Evolutionary conservation across 2,113 vertebrate genomes (phyloP).

Genomic region (Notarius lentiginosus): DNA sequence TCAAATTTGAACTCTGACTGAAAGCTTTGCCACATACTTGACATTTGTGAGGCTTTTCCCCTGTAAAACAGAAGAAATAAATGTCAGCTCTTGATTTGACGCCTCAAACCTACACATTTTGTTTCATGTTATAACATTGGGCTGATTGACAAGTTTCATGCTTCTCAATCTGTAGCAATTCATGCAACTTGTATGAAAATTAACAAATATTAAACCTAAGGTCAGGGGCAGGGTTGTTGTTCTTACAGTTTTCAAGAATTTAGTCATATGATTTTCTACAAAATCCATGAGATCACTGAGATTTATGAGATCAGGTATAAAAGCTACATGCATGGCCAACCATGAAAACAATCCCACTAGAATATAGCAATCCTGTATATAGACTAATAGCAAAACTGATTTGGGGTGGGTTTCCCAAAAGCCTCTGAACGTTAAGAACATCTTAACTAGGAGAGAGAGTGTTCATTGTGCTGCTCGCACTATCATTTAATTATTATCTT

Average conservation of each 20-base stretch:
- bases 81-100: not conserved
- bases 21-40: conserved; percentile 99
- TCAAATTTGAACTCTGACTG: conserved; percentile 99
- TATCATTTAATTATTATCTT: too few relatives aligned
- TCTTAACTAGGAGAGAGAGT: too few relatives aligned
- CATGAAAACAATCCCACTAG: not conserved
- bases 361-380: not conserved
- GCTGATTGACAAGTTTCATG: not conserved
- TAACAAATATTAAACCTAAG: not conserved
- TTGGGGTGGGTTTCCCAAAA: too few relatives aligned
- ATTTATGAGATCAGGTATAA: not conserved
- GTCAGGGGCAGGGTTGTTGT: not conserved
- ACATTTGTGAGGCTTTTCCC: conserved; percentile 98
- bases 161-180: not conserved
- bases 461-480: too few relatives aligned
- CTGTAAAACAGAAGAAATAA: conserved; percentile 66
- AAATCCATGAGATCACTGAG: not conserved
- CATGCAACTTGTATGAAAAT: not conserved
- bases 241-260: not conserved
- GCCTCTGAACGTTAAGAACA: too few relatives aligned
- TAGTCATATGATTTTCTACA: not conserved
- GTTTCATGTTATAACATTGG: not conserved
- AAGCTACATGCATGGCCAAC: not conserved
- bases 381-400: not conserved
- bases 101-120: not conserved